Evolutionary conservation across 2,797 vertebrate genomes (phyloP), one percentile per base, ranked within the genome.

Genomic region (Melanotaenia boesemani): DNA sequence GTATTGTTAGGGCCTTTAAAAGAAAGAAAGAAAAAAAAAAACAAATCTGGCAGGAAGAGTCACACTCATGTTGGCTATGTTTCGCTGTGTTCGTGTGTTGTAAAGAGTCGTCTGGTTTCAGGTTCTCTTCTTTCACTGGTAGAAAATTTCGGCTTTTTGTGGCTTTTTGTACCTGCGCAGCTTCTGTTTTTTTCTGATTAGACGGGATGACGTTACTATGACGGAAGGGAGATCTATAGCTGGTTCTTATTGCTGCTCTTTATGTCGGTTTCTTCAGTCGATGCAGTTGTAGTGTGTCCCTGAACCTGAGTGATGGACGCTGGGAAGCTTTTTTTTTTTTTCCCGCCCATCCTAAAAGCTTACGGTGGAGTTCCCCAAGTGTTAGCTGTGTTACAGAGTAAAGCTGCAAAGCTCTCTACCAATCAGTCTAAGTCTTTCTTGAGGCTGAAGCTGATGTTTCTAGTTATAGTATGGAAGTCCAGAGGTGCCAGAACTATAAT

Each of bases 271-370:
- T 39, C 34, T 73, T 75, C 44, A 2, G 64, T 39, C 57, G 1
- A 20, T 59, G 63, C 73, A 57, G 85, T 58, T 78, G 77, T 83
- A 71, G 80, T 7, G 2, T 5, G 66, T 83, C 71, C 83, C 85
- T 83, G 74, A 83, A 63, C 83, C 83, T 77, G 88, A 88, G 89
- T 91, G 89, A 90, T 88, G 80, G 70, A 84, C 63, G 46, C 80
- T 44, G 76, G 72, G 63, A 82, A 56, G 44, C 41, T 72, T 66
- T 63, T 28, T n/a, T 44, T 6, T 70, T 52, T 44, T 44, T 44
- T 5, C 41, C 5, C 5, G 28, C 28, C 28, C 28, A 28, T 28
- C 41, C 16, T 44, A 0, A 70, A 74, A 32, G 72, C 68, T 79
- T 20, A 41, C 59, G 16, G 80, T 80, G 58, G 20, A 34, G 30